Evolutionary conservation across 2,797 vertebrate genomes (phyloP), one percentile per base, ranked within the genome.

Genomic region (Synaphobranchus kaupii): DNA sequence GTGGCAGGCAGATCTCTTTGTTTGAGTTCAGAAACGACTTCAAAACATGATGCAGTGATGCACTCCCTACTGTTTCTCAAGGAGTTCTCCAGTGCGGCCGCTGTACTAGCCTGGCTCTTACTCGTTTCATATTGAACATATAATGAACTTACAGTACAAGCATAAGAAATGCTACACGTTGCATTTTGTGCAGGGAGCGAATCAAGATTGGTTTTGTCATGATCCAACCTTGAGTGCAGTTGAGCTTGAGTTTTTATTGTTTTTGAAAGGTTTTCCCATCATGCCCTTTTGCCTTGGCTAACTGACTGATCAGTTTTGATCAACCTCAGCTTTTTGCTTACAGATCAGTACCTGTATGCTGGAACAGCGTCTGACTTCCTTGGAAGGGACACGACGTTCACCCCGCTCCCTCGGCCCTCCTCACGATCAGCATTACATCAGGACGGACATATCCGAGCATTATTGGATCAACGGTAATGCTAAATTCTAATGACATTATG

Each of bases 331-430:
- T 92, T 88, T 89, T 89, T 90, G 86, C 86, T 94, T 91, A 20
- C 94, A 99, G 98, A 98, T 94, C 97, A 97, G 87, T 98, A 97
- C 93, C 96, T 99, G 88, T 99, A 98, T 89, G 97, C 95, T 84
- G 99, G 98, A 92, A 99, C 98, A 12, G 97, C 98, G 25, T 99
- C 98, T 66, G 98, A 99, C 95, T 99, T 99, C 94, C 96, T 99
- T 93, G 98, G 99, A 91, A 99, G 99, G 93, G 99, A 99, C 90
- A 97, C 97, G 0, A 96, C 97, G 0, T 98, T 99, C 93, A 98
- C 98, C 98, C 17, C 97, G 99, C 89, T 99, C 98, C 84, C 96
- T 99, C 4, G 98, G 98, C 83, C 97, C 97, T 85, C 94, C 96
- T 85, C 97, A 97, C 1, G 97, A 98, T 93, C 97, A 98, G 92